A percentile compares a stretch with the other conserved stretches of the same genome.
Evolutionary conservation across 64 coral and sea anemone species (phyloP).

Genomic region (Pocillopora verrucosa): DNA sequence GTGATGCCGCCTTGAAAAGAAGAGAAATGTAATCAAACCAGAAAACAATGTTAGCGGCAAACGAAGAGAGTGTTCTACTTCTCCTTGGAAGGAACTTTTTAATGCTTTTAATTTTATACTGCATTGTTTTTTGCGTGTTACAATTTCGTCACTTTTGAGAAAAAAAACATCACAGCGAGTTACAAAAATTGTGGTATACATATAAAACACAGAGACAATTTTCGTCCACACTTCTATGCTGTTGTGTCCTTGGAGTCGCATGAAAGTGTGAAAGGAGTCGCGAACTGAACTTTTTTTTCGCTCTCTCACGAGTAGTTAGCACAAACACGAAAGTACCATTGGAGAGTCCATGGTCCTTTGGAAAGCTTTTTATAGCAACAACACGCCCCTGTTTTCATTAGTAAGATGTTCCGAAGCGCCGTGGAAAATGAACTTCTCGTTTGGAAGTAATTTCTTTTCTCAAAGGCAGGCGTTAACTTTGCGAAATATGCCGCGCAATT

Average conservation of each 20-base stretch:
- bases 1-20: conserved; percentile 21
- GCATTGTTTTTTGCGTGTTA: neutral
- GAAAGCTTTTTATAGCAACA: neutral
- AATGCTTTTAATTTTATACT: no score
- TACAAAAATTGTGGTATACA: conserved; percentile 1
- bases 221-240: neutral
- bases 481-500: neutral
- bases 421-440: neutral
- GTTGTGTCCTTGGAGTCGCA: conserved; percentile 20
- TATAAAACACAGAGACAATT: neutral
- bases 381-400: neutral
- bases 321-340: neutral
- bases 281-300: neutral
- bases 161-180: neutral
- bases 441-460: neutral
- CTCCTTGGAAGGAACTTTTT: no score
- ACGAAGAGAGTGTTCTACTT: neutral
- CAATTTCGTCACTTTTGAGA: neutral
- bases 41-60: conserved; percentile 5
- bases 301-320: neutral
- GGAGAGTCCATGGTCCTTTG: no score
- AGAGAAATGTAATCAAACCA: neutral
- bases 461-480: neutral
- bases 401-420: neutral
- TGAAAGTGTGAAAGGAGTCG: conserved; percentile 3